phyloP scores from a whole-genome alignment of 2,888 invertebrate genomes.

The Unio pictorum region DNA sequence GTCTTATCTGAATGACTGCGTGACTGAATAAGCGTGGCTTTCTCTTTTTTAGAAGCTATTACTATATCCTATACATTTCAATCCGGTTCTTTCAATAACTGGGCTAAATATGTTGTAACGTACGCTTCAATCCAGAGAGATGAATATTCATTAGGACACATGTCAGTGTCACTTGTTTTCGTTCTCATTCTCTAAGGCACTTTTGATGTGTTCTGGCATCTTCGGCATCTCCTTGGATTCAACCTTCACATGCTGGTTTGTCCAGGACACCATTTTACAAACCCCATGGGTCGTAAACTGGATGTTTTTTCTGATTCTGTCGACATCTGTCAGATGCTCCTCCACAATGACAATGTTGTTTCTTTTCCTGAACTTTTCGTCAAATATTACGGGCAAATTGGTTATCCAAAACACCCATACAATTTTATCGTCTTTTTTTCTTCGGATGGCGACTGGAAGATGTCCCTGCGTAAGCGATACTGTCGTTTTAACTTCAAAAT shows the following conservation, averaged over 20 bases:
- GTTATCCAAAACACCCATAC: conserved; percentile 24
- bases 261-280: conserved; percentile 33
- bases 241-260: conserved; percentile 41
- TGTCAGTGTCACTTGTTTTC: too few species aligned
- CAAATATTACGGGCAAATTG: conserved; percentile 28
- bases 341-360: conserved; percentile 2
- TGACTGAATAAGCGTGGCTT: too few species aligned
- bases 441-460: conserved; percentile 33
- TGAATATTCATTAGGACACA: too few species aligned
- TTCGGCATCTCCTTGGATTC: conserved; percentile 3
- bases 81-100: too few species aligned
- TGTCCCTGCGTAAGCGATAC: conserved; percentile 28
- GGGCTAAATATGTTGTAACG: too few species aligned
- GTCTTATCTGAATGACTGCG: too few species aligned
- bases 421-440: conserved; percentile 29
- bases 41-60: too few species aligned
- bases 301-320: conserved; percentile 12
- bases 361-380: conserved; percentile 9
- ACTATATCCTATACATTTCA: too few species aligned
- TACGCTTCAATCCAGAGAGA: too few species aligned
- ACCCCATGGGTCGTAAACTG: conserved; percentile 34
- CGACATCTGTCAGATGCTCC: not conserved
- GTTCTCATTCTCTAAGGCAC: too few species aligned
- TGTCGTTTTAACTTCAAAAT: conserved; percentile 39
- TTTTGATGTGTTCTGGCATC: too few species aligned